phyloP scores from a whole-genome alignment of 2,797 vertebrate species.

The Sebastiscus albofasciatus region DNA sequence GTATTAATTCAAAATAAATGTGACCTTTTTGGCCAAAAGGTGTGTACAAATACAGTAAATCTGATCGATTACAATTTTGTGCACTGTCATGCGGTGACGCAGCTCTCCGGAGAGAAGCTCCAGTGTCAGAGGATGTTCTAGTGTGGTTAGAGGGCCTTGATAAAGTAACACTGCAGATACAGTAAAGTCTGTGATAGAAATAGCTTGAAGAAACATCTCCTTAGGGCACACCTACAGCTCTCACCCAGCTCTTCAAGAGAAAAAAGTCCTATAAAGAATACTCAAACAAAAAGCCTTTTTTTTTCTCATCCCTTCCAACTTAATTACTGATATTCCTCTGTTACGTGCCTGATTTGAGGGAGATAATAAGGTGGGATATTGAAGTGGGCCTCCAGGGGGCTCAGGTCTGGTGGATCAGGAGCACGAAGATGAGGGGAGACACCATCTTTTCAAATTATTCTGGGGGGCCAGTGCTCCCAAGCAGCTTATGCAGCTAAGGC shows the following conservation, averaged over 20 bases:
- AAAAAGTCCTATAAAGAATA: slow-evolving; percentile 54
- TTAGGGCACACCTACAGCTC: slow-evolving; percentile 54
- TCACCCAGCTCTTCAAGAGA: slow-evolving; percentile 33
- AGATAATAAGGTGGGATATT: slow-evolving; percentile 87
- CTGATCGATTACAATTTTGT: slow-evolving; percentile 29
- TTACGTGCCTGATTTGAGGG: slow-evolving; percentile 82
- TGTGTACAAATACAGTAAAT: background rate
- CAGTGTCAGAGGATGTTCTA: slow-evolving; percentile 30
- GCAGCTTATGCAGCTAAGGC: slow-evolving; percentile 97
- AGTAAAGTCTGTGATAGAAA: slow-evolving; percentile 58
- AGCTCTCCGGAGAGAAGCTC: slow-evolving; percentile 16
- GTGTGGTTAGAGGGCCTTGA: slow-evolving; percentile 29
- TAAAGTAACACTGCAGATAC: slow-evolving; percentile 53
- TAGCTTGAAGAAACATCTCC: slow-evolving; percentile 58
- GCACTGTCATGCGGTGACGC: slow-evolving; percentile 1
- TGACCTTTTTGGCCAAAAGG: background rate
- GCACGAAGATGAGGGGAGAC: slow-evolving; percentile 87
- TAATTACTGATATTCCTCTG: slow-evolving; percentile 85
- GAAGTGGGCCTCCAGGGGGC: slow-evolving; percentile 82
- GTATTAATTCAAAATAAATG: background rate
- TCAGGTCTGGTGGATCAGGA: slow-evolving; percentile 77
- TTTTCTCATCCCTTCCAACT: slow-evolving; percentile 68
- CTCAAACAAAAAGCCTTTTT: slow-evolving; percentile 71
- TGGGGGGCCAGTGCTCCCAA: slow-evolving; percentile 92
- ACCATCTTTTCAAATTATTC: slow-evolving; percentile 99